Evolutionary conservation across 2,888 invertebrate species (phyloP).

Genomic region (Caenorhabditis sulstoni): DNA sequence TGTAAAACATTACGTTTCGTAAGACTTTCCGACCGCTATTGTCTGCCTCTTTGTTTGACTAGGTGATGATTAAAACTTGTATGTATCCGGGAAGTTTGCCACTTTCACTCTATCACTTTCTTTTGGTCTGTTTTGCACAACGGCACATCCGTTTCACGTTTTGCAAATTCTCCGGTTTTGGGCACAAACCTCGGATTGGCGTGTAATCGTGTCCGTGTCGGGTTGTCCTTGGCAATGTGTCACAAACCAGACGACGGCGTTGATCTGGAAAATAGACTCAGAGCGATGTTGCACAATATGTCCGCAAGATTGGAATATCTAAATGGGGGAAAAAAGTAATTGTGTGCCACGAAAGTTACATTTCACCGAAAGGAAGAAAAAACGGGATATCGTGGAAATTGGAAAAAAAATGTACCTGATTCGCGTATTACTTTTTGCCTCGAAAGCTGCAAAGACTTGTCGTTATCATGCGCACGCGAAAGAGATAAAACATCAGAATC

Average conservation of each 20-base stretch:
- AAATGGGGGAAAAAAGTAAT: neutral
- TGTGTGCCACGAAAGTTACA: too few relatives aligned
- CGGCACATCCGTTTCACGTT: slow-evolving; percentile 14
- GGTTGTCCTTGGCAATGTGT: slow-evolving; percentile 53
- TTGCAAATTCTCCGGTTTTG: slow-evolving; percentile 17
- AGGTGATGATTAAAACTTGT: slow-evolving; percentile 1
- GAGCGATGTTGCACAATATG: neutral
- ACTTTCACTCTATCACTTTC: slow-evolving; percentile 7
- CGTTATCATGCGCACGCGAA: too few relatives aligned
- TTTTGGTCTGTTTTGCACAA: neutral
- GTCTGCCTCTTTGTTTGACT: neutral
- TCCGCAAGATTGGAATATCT: neutral
- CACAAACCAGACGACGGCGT: neutral
- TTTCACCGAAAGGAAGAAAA: too few relatives aligned
- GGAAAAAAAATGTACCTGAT: neutral
- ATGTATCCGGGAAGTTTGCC: neutral
- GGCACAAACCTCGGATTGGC: slow-evolving; percentile 8
- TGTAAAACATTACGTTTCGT: too few relatives aligned
- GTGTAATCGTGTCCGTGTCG: slow-evolving; percentile 27
- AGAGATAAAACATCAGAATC: too few relatives aligned
- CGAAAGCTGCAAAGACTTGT: too few relatives aligned
- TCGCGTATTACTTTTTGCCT: too few relatives aligned
- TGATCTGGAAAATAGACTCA: slow-evolving; percentile 9
- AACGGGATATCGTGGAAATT: neutral
- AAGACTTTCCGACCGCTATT: neutral